Base-by-base conservation (phyloP, 2,113 vertebrate genomes). In the Epinephelus moara region DNA sequence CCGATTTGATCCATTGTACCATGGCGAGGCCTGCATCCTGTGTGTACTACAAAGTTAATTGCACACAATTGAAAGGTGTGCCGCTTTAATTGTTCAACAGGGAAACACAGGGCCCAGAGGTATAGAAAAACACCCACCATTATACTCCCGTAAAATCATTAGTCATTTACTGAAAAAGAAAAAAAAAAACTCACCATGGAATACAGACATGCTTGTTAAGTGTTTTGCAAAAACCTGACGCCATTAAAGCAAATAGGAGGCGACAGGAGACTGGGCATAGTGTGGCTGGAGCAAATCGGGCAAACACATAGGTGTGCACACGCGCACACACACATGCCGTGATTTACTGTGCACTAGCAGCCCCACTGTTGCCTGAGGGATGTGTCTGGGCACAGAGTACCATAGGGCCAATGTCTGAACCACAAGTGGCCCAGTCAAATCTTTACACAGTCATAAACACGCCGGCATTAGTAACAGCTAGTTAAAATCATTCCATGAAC, bases 371-470 rank as follows among this genome's bases (percentile, higher is more conserved):
- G 88, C 87, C 87, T 83, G 40, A 86, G 60, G 89, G 82, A 78
- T 85, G 63, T 89, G 87, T 88, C 86, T 88, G 77, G 72, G 85
- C 81, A 86, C 14, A 42, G n/a, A 87, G 81, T 37, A 75, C 57
- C 77, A 73, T 21, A 71, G 75, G 85, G 73, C 90, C 84, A 81
- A 78, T 72, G 68, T 90, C 86, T 90, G 86, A 79, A 78, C 89
- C 89, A 85, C 73, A 89, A 87, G 88, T 88, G 88, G 86, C 78
- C 81, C 85, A 90, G 81, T 89, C 90, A 80, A 86, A 78, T 74
- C 73, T 90, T 89, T 89, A 88, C 86, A 86, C 68, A 82, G 80
- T 73, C 86, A 85, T 93, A 93, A 91, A 93, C 81, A 78, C 79
- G 68, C 63, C 84, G 71, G 88, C 82, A 90, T 92, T 89, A 89